Conservation (phyloP, 2,797 vertebrate genomes). For the Tamandua tetradactyla region DNA sequence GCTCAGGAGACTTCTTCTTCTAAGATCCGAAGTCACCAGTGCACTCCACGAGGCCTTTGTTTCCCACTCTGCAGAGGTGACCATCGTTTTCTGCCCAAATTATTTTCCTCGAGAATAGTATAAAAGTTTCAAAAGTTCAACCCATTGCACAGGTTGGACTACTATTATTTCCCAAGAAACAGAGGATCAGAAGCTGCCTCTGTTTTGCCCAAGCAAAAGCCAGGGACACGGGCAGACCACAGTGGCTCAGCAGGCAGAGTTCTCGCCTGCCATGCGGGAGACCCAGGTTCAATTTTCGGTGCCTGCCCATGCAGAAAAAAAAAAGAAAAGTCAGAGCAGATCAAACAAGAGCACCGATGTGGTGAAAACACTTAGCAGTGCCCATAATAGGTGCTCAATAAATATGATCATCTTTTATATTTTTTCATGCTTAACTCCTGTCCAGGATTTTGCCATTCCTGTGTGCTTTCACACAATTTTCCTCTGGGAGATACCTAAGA, state of each 20-base stretch:
- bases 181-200: background rate
- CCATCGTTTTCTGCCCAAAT: background rate
- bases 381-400: background rate
- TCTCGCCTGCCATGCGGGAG: no score
- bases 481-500: background rate
- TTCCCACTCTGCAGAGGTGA: background rate
- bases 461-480: background rate
- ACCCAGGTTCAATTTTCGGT: no score
- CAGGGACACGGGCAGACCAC: no score
- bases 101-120: background rate
- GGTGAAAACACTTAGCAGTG: background rate
- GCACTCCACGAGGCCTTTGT: background rate
- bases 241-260: no score
- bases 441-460: background rate
- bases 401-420: background rate
- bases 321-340: background rate
- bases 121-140: background rate
- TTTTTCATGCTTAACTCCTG: background rate
- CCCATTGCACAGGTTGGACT: background rate
- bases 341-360: background rate
- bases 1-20: background rate
- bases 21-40: background rate
- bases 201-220: background rate
- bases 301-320: no score
- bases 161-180: background rate